phyloP scores from a whole-genome alignment of 1,140 invertebrate species.

The Bombus terrestris region DNA sequence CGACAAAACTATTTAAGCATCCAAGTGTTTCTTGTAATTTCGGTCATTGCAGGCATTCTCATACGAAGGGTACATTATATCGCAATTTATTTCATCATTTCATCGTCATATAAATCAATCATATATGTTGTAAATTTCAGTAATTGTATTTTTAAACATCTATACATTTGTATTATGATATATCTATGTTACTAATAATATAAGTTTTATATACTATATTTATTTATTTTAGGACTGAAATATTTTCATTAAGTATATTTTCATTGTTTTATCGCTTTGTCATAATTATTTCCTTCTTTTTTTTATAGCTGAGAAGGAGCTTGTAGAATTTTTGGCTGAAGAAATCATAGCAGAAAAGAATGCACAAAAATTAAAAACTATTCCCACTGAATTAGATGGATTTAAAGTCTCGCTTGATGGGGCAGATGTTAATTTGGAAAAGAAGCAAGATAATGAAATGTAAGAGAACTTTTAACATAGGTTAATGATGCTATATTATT shows the following conservation, averaged over 20 bases:
- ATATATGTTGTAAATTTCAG: slow-evolving; percentile 59
- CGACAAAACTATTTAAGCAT: slow-evolving; percentile 76
- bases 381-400: slow-evolving; percentile 90
- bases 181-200: neutral
- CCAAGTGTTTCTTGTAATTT: slow-evolving; percentile 84
- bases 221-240: slow-evolving; percentile 11
- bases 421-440: slow-evolving; percentile 90
- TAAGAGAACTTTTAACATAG: slow-evolving; percentile 78
- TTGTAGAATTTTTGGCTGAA: slow-evolving; percentile 93
- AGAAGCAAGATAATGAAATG: slow-evolving; percentile 88
- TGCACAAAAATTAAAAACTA: slow-evolving; percentile 88
- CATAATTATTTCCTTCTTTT: slow-evolving; percentile 25
- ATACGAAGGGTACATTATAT: slow-evolving; percentile 87
- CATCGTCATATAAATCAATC: too few relatives aligned
- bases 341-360: slow-evolving; percentile 95
- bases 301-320: slow-evolving; percentile 89
- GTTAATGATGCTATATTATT: neutral
- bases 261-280: slow-evolving; percentile 24
- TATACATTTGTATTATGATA: neutral
- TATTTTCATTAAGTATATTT: slow-evolving; percentile 17
- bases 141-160: neutral
- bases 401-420: slow-evolving; percentile 90
- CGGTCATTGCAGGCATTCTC: slow-evolving; percentile 84
- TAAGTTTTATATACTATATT: slow-evolving; percentile 7
- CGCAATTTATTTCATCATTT: neutral